Base-by-base conservation (phyloP, 2,888 invertebrate species). In the Dysmachus trigonus region DNA sequence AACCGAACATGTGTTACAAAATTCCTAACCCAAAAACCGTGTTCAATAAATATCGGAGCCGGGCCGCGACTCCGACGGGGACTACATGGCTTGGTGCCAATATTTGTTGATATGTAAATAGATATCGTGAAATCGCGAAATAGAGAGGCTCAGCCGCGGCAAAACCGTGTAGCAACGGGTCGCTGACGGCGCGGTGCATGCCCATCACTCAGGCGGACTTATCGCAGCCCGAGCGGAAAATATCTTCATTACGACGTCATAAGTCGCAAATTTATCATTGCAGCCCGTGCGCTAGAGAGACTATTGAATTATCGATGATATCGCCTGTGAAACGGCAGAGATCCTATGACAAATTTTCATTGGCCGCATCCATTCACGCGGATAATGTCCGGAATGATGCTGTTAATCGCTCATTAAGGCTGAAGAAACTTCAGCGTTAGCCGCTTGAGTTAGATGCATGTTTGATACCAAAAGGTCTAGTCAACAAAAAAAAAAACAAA, bases 11-110 rank as follows among this genome's bases (percentile, higher is more conserved):
- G 47, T 86, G 88, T 88, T 88, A 87, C 86, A 88, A 88, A 88
- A 88, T 87, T 86, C 88, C 86, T 87, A 87, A 87, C 87, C 88
- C 71, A 84, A 88, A 88, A 88, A 88, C 88, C 88, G 88, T 88
- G 88, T 88, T 88, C 88, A 88, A 88, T 88, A 88, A 88, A 88
- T 88, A 88, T 88, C 85, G 86, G 85, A 86, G 85, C 85, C 22
- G 84, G 35, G 84, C 30, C 38, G 86, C 77, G 73, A 85, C 82
- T 76, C 62, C 84, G 77, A 51, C n/a, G 15, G 18, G 33, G 71
- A 83, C 83, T 41, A 71, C 83, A 83, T 30, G 83, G 15, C 83
- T 38, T 31, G 83, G 83, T 83, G 83, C 83, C 83, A 83, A 83
- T 83, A 72, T 72, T 72, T 41, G 72, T 72, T 72, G 83, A 83